Percentiles rank a stretch among this genome's conserved stretches.
Conservation (phyloP, 2,888 invertebrate species). For the Cosmopolites sordidus region DNA sequence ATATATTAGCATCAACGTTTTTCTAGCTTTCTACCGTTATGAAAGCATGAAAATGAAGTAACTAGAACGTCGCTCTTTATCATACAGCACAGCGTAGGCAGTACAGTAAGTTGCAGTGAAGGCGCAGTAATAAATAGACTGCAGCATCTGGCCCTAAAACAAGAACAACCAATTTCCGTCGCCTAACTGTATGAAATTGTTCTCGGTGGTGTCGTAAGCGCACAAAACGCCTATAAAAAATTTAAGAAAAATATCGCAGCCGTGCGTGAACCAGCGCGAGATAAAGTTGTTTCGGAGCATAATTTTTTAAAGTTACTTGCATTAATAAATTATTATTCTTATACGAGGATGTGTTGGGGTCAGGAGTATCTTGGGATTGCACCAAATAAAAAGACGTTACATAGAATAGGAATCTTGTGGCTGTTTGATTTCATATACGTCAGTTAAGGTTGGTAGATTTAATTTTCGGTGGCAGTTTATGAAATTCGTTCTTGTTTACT, state of each 20-base stretch:
- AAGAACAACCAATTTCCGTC: slow-evolving; percentile 19
- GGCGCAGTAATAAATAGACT: slow-evolving; percentile 14
- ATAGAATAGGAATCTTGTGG: too few species aligned
- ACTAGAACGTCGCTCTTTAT: too few species aligned
- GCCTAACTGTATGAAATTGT: slow-evolving; percentile 18
- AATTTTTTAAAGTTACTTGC: slow-evolving; percentile 17
- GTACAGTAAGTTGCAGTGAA: slow-evolving; percentile 3
- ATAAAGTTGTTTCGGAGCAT: slow-evolving; percentile 16
- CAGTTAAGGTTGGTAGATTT: too few species aligned
- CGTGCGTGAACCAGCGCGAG: slow-evolving; percentile 13
- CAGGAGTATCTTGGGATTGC: too few species aligned
- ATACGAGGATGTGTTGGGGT: too few species aligned
- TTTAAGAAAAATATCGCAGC: slow-evolving; percentile 6
- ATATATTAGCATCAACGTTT: too few species aligned
- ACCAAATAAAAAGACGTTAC: too few species aligned
- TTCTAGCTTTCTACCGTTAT: too few species aligned
- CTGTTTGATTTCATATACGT: too few species aligned
- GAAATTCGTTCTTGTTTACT: too few species aligned
- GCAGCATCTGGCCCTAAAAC: slow-evolving; percentile 21
- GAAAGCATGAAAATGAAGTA: too few species aligned
- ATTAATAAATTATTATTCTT: slow-evolving; percentile 5
- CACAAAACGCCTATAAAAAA: slow-evolving; percentile 17
- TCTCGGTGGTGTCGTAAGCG: slow-evolving; percentile 20
- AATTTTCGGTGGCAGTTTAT: too few species aligned
- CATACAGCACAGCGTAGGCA: background rate